phyloP scores from a whole-genome alignment of 2,797 vertebrate species.

The Hozukius guyotensis region DNA sequence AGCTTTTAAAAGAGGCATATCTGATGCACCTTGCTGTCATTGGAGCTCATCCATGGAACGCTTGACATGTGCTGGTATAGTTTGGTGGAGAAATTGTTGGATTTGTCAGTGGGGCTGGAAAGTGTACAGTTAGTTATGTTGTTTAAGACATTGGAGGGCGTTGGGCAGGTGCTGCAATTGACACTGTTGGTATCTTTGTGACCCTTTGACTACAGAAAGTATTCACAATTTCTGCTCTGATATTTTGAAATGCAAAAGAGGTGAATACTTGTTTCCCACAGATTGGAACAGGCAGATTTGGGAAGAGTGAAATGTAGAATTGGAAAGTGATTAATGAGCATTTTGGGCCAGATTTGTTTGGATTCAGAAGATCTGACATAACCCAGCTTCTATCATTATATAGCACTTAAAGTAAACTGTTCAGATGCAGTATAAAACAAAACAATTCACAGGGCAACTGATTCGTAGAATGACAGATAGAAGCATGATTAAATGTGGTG shows the following conservation, averaged over 20 bases:
- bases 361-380: neutral
- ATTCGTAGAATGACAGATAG: neutral
- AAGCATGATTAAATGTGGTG: conserved; percentile 42
- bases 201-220: neutral
- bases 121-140: neutral
- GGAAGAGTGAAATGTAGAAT: neutral
- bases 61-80: neutral
- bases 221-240: neutral
- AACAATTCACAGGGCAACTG: conserved; percentile 13
- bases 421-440: conserved; percentile 63
- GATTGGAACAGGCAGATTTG: neutral
- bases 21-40: neutral
- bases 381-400: conserved; percentile 11
- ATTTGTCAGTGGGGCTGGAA: conserved; percentile 3
- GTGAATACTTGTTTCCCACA: neutral
- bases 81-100: neutral
- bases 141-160: neutral
- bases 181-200: conserved; percentile 10
- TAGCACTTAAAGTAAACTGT: conserved; percentile 77
- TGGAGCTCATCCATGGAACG: neutral
- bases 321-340: conserved; percentile 7
- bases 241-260: neutral
- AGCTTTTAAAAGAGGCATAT: neutral
- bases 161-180: conserved; percentile 5
- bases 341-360: neutral